phyloP scores from a whole-genome alignment of 1,140 invertebrate genomes.

The Triops cancriformis region DNA sequence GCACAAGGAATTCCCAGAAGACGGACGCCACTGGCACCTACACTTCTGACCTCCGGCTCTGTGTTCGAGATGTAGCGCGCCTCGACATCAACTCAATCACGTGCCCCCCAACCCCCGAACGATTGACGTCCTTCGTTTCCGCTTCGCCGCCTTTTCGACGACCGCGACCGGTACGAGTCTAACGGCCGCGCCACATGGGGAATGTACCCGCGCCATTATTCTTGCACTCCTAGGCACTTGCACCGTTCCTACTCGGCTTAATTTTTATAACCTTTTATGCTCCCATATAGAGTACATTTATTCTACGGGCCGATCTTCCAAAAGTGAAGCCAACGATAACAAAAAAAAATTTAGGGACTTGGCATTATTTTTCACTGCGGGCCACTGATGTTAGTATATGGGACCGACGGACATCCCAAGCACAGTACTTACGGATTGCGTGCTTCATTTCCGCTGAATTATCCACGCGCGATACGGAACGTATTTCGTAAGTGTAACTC shows the following conservation, averaged over 20 bases:
- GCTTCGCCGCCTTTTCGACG: constrained; percentile 15
- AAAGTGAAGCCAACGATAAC: too few relatives aligned
- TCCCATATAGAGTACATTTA: not conserved
- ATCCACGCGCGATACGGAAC: too few relatives aligned
- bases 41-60: not conserved
- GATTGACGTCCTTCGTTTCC: not conserved
- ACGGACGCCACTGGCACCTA: not conserved
- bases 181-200: constrained; percentile 13
- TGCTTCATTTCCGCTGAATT: too few relatives aligned
- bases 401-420: too few relatives aligned
- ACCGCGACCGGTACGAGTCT: constrained; percentile 19
- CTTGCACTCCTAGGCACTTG: not conserved
- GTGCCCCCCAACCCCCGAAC: not conserved
- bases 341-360: not conserved
- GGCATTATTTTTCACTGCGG: not conserved
- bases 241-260: not conserved
- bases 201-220: not conserved
- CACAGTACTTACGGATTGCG: too few relatives aligned
- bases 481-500: too few relatives aligned
- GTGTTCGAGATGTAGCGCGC: not conserved
- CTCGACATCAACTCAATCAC: constrained; percentile 10
- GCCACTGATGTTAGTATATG: too few relatives aligned
- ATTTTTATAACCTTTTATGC: not conserved
- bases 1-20: not conserved
- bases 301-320: too few relatives aligned